Base-by-base conservation (phyloP, 2,888 invertebrate genomes). In the Drosophila nr. perissopoda region DNA sequence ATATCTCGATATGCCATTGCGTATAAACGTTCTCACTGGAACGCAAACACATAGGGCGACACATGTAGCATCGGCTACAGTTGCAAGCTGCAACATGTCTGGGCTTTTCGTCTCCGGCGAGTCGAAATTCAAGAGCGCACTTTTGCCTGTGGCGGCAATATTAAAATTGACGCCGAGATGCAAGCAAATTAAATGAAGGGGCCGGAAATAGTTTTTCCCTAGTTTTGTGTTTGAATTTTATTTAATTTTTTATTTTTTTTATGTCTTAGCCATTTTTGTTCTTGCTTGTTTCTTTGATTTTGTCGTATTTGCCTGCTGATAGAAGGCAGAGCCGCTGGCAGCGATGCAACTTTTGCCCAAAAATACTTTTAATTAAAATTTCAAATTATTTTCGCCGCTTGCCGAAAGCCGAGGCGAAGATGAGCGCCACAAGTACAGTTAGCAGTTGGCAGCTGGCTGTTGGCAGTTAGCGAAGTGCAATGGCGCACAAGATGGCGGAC, bases 361-460 rank as follows among this genome's bases (percentile, higher is more conserved):
- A 87, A 87, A 87, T 87, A 87, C 87, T 87, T 87, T 87, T 87
- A 87, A 87, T 87, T 87, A 87, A 87, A 87, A 87, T 87, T 87
- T 87, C 90, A 87, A 87, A 90, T 90, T 87, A 87, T 87, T 90
- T 87, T 89, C 83, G 89, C 75, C 74, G 34, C 53, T 51, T 70
- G 70, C 42, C 48, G 31, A 64, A 51, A 62, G 63, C 34, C 67
- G 27, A 45, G n/a, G 53, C 45, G 62, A 54, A 61, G 72, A 80
- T 63, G 67, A 73, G 81, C 40, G 56, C 36, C 73, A 76, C 80
- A 85, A 85, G 90, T 89, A 83, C 86, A 87, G 86, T 79, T 73
- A 49, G 71, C 69, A 83, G 67, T 68, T 54, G 45, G 45, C 45
- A 38, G 38, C 18, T 38, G 18, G 18, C 38, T 8, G 38, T 38